Base-by-base conservation (phyloP, 1,140 invertebrate genomes). In the Brachystomella parvula region DNA sequence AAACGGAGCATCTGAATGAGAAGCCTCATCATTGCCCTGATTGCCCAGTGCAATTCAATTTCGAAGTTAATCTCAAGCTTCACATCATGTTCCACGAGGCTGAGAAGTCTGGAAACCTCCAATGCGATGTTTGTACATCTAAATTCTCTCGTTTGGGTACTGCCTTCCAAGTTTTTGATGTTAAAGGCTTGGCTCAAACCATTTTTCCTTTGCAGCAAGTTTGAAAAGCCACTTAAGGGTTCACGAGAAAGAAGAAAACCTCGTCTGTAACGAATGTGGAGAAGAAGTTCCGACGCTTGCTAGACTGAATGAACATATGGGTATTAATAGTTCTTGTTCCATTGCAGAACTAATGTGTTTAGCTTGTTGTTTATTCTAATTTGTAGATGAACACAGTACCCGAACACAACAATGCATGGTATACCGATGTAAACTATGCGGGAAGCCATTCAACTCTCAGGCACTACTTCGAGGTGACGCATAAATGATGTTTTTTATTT, bases 151-250 rank as follows among this genome's bases (percentile, higher is more conserved):
- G 87, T 60, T 76, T 86, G 12, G 49, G 49, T 53, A 53, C 9
- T 19, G 49, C 35, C n/a, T n/a, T n/a, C n/a, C n/a, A n/a, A 39
- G 6, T 9, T 53, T 17, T 26, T 53, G 24, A 15, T 15, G 24
- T 26, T 53, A 24, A 53, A 53, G 24, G 21, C 49, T 24, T 19
- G n/a, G n/a, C 21, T 19, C 9, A 19, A 53, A 53, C 21, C 24
- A 17, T 17, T 15, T 24, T 17, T 17, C 12, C 24, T 53, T 53
- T 53, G 21, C 49, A 47, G 86, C 87, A 19, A 84, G 85, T 76
- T 79, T 88, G 2, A 88, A 87, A 70, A 82, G 85, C n/a, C 87
- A 89, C 74, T 79, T 89, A 65, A 76, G 83, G 74, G 65, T 86
- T 3, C 87, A 89, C 71, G 82, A 86, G 74, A 82, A 82, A 68